Evolutionary conservation across 1,140 invertebrate genomes (phyloP), one percentile per base, ranked within the genome.

Genomic region (Cyclina sinensis): DNA sequence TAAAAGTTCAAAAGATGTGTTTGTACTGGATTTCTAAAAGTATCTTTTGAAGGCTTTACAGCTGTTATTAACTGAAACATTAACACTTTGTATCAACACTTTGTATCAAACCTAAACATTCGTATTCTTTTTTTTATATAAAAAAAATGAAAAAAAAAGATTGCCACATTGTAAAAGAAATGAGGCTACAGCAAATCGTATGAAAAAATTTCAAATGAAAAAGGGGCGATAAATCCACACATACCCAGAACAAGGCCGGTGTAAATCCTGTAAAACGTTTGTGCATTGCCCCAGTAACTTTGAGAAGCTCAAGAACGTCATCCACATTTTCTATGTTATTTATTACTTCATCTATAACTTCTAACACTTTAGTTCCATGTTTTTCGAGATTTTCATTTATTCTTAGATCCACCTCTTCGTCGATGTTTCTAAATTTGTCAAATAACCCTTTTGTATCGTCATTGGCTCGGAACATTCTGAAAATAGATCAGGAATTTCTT

Each of bases 291-390:
- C 93, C 94, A 18, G 90, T 88, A 65, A 88, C 86, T 84, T 88
- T 76, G 30, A 95, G 86, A n/a, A 93, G 48, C 16, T 92, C 90
- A 32, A 93, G 76, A 2, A 93, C 88, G 84, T 91, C 91, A 65
- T 95, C 93, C 9, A 94, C 93, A 90, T 94, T 93, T 27, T 95
- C 93, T 65, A 95, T 93, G 73, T 94, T 93, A 27, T 82, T 86
- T 46, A 95, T 92, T 21, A 90, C 84, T 70, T 95, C 93, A 87
- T 95, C 94, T 12, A 95, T 79, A 18, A 91, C 85, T 30, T 90
- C 90, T 92, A 95, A 94, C 79, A 95, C 93, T 82, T 86, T 89
- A n/a, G 87, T 91, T 3, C 92, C 93, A 80, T 94, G 93, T 57
- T 91, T 91, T 84, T 94, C 94, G 18, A 95, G 83, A 51, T 90